phyloP scores from a whole-genome alignment of 2,797 vertebrate species.

The Hafferia zeledoni region DNA sequence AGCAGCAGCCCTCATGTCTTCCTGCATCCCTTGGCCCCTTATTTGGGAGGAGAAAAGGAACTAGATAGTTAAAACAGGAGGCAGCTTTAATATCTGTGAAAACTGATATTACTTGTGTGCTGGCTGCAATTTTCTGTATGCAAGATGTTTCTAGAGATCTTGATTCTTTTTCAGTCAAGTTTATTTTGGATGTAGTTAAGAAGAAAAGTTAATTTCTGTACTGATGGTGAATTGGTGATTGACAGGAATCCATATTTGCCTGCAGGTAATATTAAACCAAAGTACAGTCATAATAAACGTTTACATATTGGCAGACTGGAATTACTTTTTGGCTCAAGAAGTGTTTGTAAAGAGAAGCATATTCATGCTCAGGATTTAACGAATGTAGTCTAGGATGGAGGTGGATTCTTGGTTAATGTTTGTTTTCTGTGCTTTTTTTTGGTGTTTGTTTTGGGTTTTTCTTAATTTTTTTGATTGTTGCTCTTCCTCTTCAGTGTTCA shows the following conservation, averaged over 20 bases:
- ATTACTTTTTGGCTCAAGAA: not conserved
- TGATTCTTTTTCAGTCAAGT: not conserved
- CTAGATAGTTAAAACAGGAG: not conserved
- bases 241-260: constrained; percentile 19
- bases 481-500: not conserved
- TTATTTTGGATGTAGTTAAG: constrained; percentile 21
- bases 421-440: not conserved
- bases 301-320: not conserved
- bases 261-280: constrained; percentile 26
- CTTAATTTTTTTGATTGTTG: not conserved
- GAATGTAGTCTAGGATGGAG: not conserved
- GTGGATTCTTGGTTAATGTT: not conserved
- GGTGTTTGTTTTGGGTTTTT: not conserved
- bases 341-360: not conserved
- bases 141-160: constrained; percentile 6
- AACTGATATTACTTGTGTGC: not conserved
- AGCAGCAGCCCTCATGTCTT: not conserved
- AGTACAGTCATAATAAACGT: not conserved
- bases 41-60: not conserved
- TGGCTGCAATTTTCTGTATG: not conserved
- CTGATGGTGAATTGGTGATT: not conserved
- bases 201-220: not conserved
- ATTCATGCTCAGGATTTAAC: not conserved
- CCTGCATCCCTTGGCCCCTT: not conserved
- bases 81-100: not conserved